Conservation (phyloP, 2,797 vertebrate species). For the Gephyroberyx darwinii region DNA sequence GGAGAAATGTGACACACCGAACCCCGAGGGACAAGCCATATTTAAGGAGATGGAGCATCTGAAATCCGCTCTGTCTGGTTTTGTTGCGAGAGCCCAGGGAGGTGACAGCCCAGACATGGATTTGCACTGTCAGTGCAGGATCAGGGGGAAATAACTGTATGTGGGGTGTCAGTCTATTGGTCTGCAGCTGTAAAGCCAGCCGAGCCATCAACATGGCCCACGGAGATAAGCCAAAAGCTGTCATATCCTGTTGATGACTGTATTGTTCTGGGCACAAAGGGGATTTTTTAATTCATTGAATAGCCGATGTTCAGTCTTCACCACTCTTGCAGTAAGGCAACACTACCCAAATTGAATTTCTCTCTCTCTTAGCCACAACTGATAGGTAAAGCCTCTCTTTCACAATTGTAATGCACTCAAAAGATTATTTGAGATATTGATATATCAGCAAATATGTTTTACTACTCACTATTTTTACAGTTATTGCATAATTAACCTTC, state of each 20-base stretch:
- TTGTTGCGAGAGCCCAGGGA: constrained; percentile 35
- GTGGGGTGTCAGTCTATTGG: constrained; percentile 44
- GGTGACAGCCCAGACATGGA: constrained; percentile 31
- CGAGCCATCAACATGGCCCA: constrained; percentile 51
- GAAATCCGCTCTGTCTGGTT: constrained; percentile 44
- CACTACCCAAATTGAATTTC: constrained; percentile 46
- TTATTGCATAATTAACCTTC: neutral
- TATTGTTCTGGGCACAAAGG: constrained; percentile 60
- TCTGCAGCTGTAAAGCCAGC: constrained; percentile 47
- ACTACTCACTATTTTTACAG: neutral
- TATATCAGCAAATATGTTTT: neutral
- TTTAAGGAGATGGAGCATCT: constrained; percentile 40
- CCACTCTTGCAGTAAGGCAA: constrained; percentile 33
- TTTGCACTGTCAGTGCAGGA: constrained; percentile 59
- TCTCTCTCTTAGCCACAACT: neutral
- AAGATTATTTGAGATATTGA: neutral
- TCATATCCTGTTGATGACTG: constrained; percentile 51
- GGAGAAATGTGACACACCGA: constrained; percentile 22
- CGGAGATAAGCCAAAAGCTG: constrained; percentile 58
- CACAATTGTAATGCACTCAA: neutral
- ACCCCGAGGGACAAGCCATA: constrained; percentile 26
- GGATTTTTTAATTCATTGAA: constrained; percentile 32
- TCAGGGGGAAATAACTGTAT: constrained; percentile 55
- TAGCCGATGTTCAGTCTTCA: constrained; percentile 32
- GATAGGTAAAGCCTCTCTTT: neutral